phyloP scores from a whole-genome alignment of 2,113 vertebrate genomes.

The Bucco capensis region DNA sequence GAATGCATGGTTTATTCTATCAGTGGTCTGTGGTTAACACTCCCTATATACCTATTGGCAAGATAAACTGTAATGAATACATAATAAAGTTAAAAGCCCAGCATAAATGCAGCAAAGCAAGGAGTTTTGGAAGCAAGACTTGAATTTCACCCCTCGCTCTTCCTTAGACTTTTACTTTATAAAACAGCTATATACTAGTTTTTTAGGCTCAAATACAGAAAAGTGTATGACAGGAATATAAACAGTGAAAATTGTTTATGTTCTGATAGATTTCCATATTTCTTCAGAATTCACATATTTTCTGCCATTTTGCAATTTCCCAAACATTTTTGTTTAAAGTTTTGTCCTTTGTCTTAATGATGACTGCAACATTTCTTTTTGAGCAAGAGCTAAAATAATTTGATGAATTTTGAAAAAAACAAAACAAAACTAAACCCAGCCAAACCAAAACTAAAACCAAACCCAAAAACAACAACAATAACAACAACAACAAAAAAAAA shows the following conservation, averaged over 20 bases:
- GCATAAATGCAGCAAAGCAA: background rate
- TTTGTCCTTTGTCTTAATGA: background rate
- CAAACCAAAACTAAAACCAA: too few species aligned
- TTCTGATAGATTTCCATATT: background rate
- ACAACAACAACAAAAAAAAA: too few species aligned
- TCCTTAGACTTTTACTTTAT: background rate
- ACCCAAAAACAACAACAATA: too few species aligned
- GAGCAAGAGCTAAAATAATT: background rate
- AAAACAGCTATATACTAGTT: background rate
- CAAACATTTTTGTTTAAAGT: background rate
- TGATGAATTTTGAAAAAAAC: background rate
- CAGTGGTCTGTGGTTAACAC: slow-evolving; percentile 40
- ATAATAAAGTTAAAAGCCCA: slow-evolving; percentile 48
- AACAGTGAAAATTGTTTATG: background rate
- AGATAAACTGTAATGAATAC: slow-evolving; percentile 40
- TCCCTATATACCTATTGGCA: background rate
- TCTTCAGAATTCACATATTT: background rate
- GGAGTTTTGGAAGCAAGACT: background rate
- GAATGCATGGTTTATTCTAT: slow-evolving; percentile 24
- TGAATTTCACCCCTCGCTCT: background rate
- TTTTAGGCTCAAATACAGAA: background rate
- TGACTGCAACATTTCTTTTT: background rate
- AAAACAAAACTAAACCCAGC: too few species aligned
- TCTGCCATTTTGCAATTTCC: slow-evolving; percentile 13
- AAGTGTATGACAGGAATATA: background rate